These are phyloP conservation scores for Dinoponera quadriceps DNA, from an alignment of 1,140 invertebrate genomes.

Conservation along the genomic window DNA sequence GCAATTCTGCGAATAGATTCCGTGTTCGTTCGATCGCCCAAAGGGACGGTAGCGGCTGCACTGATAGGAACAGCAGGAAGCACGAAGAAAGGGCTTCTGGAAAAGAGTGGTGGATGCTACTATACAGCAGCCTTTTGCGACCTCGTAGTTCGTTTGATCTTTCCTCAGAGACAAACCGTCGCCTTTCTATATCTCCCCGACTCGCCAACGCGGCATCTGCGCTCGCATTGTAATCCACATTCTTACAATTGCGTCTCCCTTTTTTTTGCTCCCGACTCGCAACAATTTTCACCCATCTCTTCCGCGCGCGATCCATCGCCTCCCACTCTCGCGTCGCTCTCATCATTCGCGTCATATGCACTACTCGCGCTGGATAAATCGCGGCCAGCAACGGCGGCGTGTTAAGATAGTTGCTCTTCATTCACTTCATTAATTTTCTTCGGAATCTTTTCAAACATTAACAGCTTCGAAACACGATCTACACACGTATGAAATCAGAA, in stretches of 20 bases:
- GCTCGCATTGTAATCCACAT: conserved; percentile 55
- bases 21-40: conserved; percentile 17
- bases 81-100: not conserved
- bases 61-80: conserved; percentile 1
- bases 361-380: conserved; percentile 10
- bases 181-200: conserved; percentile 42
- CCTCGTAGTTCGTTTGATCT: conserved; percentile 69
- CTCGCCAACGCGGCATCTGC: conserved; percentile 39
- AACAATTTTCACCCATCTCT: conserved; percentile 13
- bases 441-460: no score
- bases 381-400: not conserved
- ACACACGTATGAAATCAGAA: no score
- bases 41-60: not conserved
- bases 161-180: conserved; percentile 62
- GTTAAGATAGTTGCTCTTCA: no score
- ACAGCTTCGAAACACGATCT: no score
- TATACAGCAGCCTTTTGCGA: conserved; percentile 58
- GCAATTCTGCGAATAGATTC: conserved; percentile 41
- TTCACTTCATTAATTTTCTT: no score
- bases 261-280: not conserved
- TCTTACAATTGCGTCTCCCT: conserved; percentile 4
- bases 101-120: conserved; percentile 40
- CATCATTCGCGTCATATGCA: not conserved
- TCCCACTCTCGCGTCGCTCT: not conserved
- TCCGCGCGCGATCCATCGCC: not conserved